A percentile compares a stretch with the other conserved stretches of the same genome.
These are phyloP conservation scores for Melipona quadrifasciata DNA, from an alignment of 1,140 invertebrate species.

Conservation along the genomic window DNA sequence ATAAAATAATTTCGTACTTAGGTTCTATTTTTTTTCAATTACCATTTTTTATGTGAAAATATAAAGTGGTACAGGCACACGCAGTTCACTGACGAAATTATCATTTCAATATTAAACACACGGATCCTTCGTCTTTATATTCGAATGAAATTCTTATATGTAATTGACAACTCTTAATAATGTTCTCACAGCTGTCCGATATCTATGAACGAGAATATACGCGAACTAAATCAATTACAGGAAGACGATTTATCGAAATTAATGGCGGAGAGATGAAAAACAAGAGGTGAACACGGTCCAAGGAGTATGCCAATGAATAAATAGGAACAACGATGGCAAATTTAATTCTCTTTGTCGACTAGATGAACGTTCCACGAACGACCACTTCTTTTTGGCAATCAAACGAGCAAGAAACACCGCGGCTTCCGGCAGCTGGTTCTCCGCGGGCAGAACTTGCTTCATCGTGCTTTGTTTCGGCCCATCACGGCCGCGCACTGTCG, in stretches of 20 bases:
- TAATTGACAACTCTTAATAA: too few species aligned
- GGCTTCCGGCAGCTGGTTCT: slow-evolving; percentile 34
- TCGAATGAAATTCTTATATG: too few species aligned
- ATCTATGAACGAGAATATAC: too few species aligned
- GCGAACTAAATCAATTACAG: background rate
- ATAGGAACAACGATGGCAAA: slow-evolving; percentile 18
- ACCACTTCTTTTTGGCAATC: slow-evolving; percentile 53
- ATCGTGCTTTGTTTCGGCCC: slow-evolving; percentile 7
- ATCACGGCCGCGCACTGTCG: background rate
- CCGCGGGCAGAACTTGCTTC: slow-evolving; percentile 26
- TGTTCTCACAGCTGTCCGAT: too few species aligned
- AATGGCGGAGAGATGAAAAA: background rate
- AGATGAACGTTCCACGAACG: slow-evolving; percentile 32
- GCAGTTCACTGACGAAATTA: too few species aligned
- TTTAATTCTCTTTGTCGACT: slow-evolving; percentile 54
- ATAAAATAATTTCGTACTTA: too few species aligned
- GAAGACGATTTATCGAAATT: background rate
- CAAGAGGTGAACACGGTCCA: too few species aligned
- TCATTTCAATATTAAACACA: too few species aligned
- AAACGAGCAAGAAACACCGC: slow-evolving; percentile 41
- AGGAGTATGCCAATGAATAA: background rate
- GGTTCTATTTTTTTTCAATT: too few species aligned
- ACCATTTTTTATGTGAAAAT: too few species aligned
- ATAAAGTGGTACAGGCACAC: too few species aligned
- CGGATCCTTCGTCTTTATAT: too few species aligned